These are phyloP conservation scores for Meleagris gallopavo DNA, from an alignment of 2,113 vertebrate genomes.

Conservation along the genomic window DNA sequence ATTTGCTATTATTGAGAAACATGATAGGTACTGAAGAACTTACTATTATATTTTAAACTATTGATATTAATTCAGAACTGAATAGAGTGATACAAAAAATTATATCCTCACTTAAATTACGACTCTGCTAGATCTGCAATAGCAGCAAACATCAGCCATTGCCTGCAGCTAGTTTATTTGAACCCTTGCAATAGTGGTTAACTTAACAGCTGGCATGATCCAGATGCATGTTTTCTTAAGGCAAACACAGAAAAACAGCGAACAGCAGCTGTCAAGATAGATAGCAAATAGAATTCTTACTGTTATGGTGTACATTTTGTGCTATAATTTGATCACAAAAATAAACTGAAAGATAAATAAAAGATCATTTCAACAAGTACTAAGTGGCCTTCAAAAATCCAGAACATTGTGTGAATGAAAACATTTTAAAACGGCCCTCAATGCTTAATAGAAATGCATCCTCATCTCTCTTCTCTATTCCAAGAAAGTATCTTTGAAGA, in stretches of 20 bases:
- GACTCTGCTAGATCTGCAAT: not conserved
- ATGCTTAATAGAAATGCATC: accelerated
- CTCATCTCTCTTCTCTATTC: not conserved
- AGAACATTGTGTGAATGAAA: not conserved
- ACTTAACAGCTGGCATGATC: constrained; percentile 36
- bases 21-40: not conserved
- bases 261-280: constrained; percentile 44
- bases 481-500: not conserved
- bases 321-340: constrained; percentile 13
- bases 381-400: not conserved
- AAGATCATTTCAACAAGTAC: not conserved
- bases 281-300: constrained; percentile 16
- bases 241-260: constrained; percentile 26
- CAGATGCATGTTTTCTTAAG: constrained; percentile 24
- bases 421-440: not conserved
- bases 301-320: not conserved
- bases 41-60: not conserved
- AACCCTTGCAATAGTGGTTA: constrained; percentile 2
- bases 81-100: not conserved
- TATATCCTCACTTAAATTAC: not conserved
- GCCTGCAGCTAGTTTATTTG: constrained; percentile 5
- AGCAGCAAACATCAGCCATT: constrained; percentile 16
- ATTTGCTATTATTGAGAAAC: not conserved
- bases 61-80: not conserved
- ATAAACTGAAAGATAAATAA: not conserved